phyloP scores from a whole-genome alignment of 1,140 invertebrate species.

The Cydia splendana region DNA sequence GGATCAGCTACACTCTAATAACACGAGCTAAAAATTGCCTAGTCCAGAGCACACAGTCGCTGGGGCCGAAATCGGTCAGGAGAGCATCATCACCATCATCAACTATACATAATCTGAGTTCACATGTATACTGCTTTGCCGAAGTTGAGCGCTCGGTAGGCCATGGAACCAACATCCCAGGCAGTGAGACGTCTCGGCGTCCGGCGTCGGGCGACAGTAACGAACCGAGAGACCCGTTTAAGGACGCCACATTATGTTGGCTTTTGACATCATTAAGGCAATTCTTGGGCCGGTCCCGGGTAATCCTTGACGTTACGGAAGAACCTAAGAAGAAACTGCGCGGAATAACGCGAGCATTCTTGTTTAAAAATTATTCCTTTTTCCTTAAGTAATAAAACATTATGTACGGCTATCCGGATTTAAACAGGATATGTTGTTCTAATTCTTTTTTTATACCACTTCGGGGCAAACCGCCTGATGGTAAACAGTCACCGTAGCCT shows the following conservation, averaged over 20 bases:
- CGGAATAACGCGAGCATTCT: background rate
- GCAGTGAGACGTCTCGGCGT: slow-evolving; percentile 62
- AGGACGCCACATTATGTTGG: slow-evolving; percentile 64
- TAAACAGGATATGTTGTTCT: background rate
- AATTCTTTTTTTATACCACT: too few species aligned
- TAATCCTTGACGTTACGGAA: slow-evolving; percentile 53
- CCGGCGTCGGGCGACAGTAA: slow-evolving; percentile 61
- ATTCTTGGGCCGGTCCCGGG: slow-evolving; percentile 44
- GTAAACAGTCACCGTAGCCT: too few species aligned
- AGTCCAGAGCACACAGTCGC: too few species aligned
- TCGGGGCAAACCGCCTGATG: too few species aligned
- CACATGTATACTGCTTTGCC: background rate
- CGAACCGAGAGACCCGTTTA: slow-evolving; percentile 64
- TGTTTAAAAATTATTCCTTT: slow-evolving; percentile 28
- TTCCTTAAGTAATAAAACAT: slow-evolving; percentile 37
- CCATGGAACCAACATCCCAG: slow-evolving; percentile 5
- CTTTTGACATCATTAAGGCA: slow-evolving; percentile 74
- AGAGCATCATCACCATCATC: too few species aligned
- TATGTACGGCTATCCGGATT: background rate
- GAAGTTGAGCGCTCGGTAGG: background rate
- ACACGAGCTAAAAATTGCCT: too few species aligned
- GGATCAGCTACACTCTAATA: too few species aligned
- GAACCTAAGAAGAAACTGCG: slow-evolving; percentile 26
- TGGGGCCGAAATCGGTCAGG: too few species aligned
- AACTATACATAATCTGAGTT: background rate